Evolutionary conservation across 1,140 invertebrate species (phyloP).

Genomic region (Heliconius melpomene): DNA sequence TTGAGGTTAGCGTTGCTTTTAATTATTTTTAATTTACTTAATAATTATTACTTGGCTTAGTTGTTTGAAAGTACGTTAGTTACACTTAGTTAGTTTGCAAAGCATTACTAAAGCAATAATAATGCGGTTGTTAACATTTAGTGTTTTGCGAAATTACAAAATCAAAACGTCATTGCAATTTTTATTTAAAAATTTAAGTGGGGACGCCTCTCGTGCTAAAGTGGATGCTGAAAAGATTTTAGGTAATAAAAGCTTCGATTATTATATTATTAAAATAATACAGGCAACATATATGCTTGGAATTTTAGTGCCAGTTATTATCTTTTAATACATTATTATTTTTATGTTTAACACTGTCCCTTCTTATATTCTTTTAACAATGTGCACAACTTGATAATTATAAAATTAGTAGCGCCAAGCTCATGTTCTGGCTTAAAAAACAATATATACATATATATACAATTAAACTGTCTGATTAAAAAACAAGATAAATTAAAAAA

Average conservation of each 20-base stretch:
- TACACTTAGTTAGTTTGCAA: neutral
- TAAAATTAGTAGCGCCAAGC: no score
- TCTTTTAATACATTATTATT: no score
- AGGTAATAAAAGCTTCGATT: slow-evolving; percentile 19
- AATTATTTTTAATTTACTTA: neutral
- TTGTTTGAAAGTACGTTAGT: no score
- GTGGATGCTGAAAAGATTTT: slow-evolving; percentile 24
- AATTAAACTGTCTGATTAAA: neutral
- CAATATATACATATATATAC: no score
- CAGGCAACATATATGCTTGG: neutral
- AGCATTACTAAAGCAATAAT: neutral
- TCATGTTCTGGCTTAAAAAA: no score
- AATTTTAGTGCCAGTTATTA: no score
- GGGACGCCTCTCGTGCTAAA: slow-evolving; percentile 27
- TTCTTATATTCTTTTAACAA: no score
- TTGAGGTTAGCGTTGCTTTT: neutral
- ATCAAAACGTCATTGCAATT: slow-evolving; percentile 14
- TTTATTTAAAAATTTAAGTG: slow-evolving; percentile 19
- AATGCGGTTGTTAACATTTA: slow-evolving; percentile 61
- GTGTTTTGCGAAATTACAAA: slow-evolving; percentile 53
- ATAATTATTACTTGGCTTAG: neutral
- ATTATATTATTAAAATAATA: neutral
- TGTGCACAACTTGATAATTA: no score
- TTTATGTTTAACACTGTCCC: no score
- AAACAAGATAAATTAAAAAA: no score